These are phyloP conservation scores for Lagopus muta DNA, from an alignment of 2,113 vertebrate genomes.

Conservation along the genomic window DNA sequence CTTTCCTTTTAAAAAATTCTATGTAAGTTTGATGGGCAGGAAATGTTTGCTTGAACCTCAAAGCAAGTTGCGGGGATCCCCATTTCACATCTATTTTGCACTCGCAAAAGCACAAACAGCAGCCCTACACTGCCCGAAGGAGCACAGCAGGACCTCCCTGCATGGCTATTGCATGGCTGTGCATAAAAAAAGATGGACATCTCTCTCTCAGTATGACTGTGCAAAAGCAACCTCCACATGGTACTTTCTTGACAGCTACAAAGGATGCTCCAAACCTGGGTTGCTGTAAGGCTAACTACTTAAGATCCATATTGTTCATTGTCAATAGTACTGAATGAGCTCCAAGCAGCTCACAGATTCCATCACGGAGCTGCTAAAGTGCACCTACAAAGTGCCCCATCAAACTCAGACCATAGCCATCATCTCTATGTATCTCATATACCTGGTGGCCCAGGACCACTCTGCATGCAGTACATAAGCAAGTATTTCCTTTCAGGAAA, in stretches of 20 bases:
- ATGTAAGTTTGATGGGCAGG: not conserved
- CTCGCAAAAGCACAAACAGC: not conserved
- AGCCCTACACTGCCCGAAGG: not conserved
- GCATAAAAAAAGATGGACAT: not conserved
- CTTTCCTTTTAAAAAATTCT: not conserved
- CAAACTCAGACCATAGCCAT: not conserved
- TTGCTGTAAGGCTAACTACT: not conserved
- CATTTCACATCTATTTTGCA: not conserved
- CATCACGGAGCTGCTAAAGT: not conserved
- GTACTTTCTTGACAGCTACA: not conserved
- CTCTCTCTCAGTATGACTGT: not conserved
- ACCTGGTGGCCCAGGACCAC: not conserved
- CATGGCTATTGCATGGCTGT: not conserved
- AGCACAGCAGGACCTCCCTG: not conserved
- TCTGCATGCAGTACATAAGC: not conserved
- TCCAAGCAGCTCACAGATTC: not conserved
- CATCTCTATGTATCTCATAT: not conserved
- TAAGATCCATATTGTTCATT: not conserved
- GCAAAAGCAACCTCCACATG: not conserved
- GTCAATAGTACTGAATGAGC: not conserved
- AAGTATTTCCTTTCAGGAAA: not conserved
- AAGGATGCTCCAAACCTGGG: not conserved
- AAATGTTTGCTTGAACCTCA: not conserved
- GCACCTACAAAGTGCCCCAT: not conserved
- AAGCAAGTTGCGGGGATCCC: not conserved